Conservation (phyloP, 35 echinoderm and acorn worm species). For the Holothuria glaberrima region DNA sequence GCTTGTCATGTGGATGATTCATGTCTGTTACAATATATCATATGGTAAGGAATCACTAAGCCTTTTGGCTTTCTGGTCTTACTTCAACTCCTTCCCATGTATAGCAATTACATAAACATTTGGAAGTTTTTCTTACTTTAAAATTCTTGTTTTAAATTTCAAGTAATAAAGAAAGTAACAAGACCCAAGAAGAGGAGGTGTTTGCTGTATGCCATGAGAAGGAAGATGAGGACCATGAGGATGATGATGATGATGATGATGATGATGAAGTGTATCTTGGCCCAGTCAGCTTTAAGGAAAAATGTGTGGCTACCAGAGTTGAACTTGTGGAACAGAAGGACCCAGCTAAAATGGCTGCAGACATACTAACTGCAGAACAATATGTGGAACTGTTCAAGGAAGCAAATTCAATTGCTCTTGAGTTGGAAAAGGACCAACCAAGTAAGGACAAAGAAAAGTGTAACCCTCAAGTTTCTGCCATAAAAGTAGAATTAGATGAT, state of each 20-base stretch:
- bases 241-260: slow-evolving; percentile 72
- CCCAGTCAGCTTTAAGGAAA: slow-evolving; percentile 76
- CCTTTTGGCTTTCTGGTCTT: too few relatives aligned
- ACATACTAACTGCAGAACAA: slow-evolving; percentile 74
- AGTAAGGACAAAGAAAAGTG: background rate
- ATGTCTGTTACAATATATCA: too few relatives aligned
- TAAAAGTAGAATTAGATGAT: background rate
- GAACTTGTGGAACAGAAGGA: slow-evolving; percentile 39
- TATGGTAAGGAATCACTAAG: too few relatives aligned
- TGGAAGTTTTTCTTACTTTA: too few relatives aligned
- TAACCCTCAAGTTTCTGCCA: background rate
- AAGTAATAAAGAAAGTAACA: slow-evolving; percentile 33
- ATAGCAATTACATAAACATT: too few relatives aligned
- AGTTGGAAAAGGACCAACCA: slow-evolving; percentile 40
- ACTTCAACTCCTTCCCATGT: too few relatives aligned
- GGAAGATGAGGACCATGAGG: background rate
- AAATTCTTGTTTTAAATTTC: slow-evolving; percentile 22
- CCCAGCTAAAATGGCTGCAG: slow-evolving; percentile 30
- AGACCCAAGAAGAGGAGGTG: slow-evolving; percentile 14
- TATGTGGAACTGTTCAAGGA: slow-evolving; percentile 79
- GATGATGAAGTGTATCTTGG: slow-evolving; percentile 92
- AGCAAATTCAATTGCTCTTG: slow-evolving; percentile 63
- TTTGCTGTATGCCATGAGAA: background rate
- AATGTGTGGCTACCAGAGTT: slow-evolving; percentile 77
- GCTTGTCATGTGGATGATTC: too few relatives aligned